Conservation (phyloP, 1,140 invertebrate species). For the Reticulitermes speratus region DNA sequence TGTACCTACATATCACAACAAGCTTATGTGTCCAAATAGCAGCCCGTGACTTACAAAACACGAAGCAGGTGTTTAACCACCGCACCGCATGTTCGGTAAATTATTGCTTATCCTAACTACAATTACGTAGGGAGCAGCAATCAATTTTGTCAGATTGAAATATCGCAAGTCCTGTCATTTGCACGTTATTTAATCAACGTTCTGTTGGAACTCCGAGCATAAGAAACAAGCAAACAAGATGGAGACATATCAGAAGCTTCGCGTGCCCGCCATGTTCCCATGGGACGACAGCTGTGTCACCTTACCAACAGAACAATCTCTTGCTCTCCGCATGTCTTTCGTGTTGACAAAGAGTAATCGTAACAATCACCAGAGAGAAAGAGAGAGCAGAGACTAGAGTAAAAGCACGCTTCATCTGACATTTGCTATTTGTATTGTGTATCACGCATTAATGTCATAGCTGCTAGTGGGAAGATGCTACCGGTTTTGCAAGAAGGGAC, state of each 20-base stretch:
- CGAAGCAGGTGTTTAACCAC: no score
- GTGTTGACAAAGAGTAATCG: constrained; percentile 12
- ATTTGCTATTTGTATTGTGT: constrained; percentile 9
- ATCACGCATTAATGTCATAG: not conserved
- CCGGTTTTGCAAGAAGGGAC: not conserved
- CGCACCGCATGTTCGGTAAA: no score
- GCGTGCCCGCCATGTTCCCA: not conserved
- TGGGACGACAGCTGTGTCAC: not conserved
- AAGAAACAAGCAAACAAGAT: not conserved
- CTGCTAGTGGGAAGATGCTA: not conserved
- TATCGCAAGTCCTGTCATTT: not conserved
- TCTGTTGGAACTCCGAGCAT: not conserved
- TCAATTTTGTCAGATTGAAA: no score
- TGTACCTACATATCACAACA: no score
- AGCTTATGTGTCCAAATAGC: no score
- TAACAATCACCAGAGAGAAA: constrained; percentile 18
- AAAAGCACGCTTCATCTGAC: not conserved
- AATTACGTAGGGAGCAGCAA: no score
- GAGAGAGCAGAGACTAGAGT: not conserved
- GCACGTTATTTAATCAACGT: not conserved
- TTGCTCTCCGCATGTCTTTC: not conserved
- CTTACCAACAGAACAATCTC: constrained; percentile 2
- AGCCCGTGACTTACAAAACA: no score
- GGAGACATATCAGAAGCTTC: not conserved
- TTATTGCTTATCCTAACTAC: no score